Evolutionary conservation across 1,140 invertebrate genomes (phyloP).

Genomic region (Drosophila bocqueti): DNA sequence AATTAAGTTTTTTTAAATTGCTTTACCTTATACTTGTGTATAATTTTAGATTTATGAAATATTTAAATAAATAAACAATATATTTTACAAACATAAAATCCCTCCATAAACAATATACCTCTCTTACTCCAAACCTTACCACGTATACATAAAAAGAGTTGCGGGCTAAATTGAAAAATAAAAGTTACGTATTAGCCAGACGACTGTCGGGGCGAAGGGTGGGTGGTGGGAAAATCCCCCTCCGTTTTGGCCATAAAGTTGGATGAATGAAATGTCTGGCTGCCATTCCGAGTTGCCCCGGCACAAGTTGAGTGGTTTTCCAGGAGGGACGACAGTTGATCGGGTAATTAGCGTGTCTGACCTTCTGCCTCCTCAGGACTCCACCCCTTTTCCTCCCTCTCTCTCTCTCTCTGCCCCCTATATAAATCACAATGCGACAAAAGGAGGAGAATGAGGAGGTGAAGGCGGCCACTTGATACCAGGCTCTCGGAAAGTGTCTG

Average conservation of each 20-base stretch:
- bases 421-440: conserved; percentile 45
- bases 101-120: neutral
- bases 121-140: neutral
- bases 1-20: neutral
- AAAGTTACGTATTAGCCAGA: conserved; percentile 76
- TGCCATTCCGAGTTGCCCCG: conserved; percentile 44
- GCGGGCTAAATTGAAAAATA: conserved; percentile 79
- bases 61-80: too few species aligned
- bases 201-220: neutral
- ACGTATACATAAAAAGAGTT: conserved; percentile 35
- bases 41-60: too few species aligned
- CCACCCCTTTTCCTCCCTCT: neutral
- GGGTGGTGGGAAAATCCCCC: too few species aligned
- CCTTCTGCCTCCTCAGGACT: neutral
- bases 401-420: too few species aligned
- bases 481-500: conserved; percentile 22
- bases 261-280: conserved; percentile 78
- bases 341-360: conserved; percentile 82
- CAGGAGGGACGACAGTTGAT: conserved; percentile 53
- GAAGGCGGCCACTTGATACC: conserved; percentile 39
- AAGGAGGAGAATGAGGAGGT: neutral
- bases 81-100: too few species aligned
- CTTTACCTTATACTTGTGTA: too few species aligned
- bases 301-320: conserved; percentile 9
- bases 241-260: conserved; percentile 56